A percentile compares a stretch with the other conserved stretches of the same genome.
Evolutionary conservation across 2,113 vertebrate genomes (phyloP).

Genomic region (Bubo blakistoni): DNA sequence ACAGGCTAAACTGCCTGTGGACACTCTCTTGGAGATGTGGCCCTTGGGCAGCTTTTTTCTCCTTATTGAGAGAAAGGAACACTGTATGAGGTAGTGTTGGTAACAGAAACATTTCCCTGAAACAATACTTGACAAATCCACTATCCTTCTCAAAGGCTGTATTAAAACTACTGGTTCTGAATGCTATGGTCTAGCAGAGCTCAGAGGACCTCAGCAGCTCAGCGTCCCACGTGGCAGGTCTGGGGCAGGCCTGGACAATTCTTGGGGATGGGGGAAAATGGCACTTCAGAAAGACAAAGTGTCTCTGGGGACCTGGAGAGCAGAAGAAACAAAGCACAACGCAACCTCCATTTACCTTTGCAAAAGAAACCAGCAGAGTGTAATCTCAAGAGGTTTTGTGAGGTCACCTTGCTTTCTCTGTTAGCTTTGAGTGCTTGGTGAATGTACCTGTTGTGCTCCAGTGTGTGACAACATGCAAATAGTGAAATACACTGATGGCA

Average conservation of each 20-base stretch:
- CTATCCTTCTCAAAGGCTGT: not conserved
- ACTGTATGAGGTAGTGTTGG: not conserved
- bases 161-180: not conserved
- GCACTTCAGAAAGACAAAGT: not conserved
- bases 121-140: not conserved
- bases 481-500: not conserved
- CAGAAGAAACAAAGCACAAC: not conserved
- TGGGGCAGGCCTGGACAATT: not conserved
- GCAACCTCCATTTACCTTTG: not conserved
- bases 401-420: not conserved
- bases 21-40: not conserved
- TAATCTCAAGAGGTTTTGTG: not conserved
- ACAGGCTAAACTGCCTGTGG: not conserved
- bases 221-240: fast-evolving
- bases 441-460: not conserved
- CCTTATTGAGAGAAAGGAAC: not conserved
- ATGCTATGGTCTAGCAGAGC: not conserved
- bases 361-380: not conserved
- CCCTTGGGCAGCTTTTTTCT: not conserved
- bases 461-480: not conserved
- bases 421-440: not conserved
- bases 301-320: not conserved
- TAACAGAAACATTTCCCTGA: not conserved
- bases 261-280: not conserved
- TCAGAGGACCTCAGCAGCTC: not conserved